Evolutionary conservation across 2,113 vertebrate genomes (phyloP), one percentile per base, ranked within the genome.

Genomic region (Brienomyrus brachyistius): DNA sequence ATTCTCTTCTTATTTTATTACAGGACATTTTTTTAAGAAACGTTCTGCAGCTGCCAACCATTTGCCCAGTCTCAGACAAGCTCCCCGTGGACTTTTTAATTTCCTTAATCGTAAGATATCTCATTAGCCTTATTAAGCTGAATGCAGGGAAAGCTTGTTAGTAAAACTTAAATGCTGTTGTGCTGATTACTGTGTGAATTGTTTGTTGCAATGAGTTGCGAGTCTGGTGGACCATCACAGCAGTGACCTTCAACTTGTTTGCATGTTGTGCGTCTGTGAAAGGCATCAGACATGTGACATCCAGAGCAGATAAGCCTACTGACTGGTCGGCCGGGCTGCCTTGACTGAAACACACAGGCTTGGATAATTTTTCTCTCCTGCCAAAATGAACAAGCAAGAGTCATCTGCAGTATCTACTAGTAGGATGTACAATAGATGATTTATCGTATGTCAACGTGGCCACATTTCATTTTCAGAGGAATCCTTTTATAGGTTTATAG

Each of bases 21-120:
- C 94, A 95, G 95, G 90, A 95, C 95, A 0, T 95, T 95, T 91
- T 95, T 95, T 93, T 95, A 94, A 91, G 87, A 82, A 45, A n/a
- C 15, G 7, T 35, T 74, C 90, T 90, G 56, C 91, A 51, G 19
- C 90, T 70, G 4, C 88, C 91, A 89, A 90, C 92, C 91, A 92
- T 91, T 91, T 89, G 86, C 89, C 48, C 74, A 11, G 54, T 51
- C 88, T 85, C 23, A 52, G 90, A 80, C 90, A 89, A 86, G n/a
- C 51, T 1, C 23, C 87, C 88, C 88, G 47, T 8, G 9, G 50
- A 40, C 66, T 77, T 86, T 19, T 5, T 89, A 23, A 19, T 87
- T 87, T 52, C 4, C 27, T 59, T 23, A 89, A 89, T 87, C 62
- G 27, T 19, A n/a, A 15, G 51, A 23, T 10, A 40, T 89, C 11